Evolutionary conservation across 2,888 invertebrate genomes (phyloP).

Genomic region (Prosapia bicincta): DNA sequence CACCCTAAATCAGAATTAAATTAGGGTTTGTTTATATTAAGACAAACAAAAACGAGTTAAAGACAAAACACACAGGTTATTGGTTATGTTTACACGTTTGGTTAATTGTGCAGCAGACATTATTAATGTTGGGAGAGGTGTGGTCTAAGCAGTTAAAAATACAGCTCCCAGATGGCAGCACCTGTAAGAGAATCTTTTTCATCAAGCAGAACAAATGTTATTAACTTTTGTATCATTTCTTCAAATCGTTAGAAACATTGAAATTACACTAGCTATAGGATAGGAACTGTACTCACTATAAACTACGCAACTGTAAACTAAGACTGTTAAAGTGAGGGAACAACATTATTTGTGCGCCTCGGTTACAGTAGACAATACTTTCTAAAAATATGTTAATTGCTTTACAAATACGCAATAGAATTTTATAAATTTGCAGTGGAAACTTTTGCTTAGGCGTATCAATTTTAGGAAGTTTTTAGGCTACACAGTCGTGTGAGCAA

Average conservation of each 20-base stretch:
- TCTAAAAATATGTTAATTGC: too few relatives aligned
- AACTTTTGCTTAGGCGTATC: too few relatives aligned
- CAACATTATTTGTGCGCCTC: background rate
- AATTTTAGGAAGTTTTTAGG: too few relatives aligned
- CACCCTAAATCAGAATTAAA: too few relatives aligned
- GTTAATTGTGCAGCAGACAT: background rate
- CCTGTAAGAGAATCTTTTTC: background rate
- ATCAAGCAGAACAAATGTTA: background rate
- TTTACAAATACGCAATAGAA: too few relatives aligned
- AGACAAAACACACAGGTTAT: too few relatives aligned
- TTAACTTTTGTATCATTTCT: background rate
- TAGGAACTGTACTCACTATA: slow-evolving; percentile 6
- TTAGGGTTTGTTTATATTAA: too few relatives aligned
- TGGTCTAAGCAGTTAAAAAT: background rate
- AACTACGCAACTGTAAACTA: background rate
- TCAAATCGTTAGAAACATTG: background rate
- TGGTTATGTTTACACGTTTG: background rate
- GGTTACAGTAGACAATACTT: too few relatives aligned
- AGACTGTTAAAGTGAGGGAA: background rate
- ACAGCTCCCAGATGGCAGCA: background rate
- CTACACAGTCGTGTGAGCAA: too few relatives aligned
- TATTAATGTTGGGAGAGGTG: background rate
- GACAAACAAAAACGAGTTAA: too few relatives aligned
- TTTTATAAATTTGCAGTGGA: too few relatives aligned
- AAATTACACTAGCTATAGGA: slow-evolving; percentile 18